A percentile compares a stretch with the other conserved stretches of the same genome.
Conservation (phyloP, 2,797 vertebrate species). For the Arrhamphus sclerolepis region DNA sequence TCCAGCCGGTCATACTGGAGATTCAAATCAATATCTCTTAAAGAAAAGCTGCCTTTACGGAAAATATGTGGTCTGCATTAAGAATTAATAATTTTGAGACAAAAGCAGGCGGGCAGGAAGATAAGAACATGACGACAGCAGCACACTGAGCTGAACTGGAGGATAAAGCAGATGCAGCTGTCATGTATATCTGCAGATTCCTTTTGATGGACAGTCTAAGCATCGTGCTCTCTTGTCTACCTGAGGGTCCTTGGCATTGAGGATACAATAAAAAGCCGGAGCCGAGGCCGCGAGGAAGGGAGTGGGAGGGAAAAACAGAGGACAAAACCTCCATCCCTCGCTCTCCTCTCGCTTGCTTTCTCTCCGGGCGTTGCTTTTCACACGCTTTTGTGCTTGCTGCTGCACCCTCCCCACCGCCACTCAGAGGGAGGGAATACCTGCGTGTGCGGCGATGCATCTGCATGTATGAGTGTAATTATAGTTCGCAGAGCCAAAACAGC, state of each 20-base stretch:
- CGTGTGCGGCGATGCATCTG: constrained; percentile 49
- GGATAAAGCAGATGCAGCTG: constrained; percentile 34
- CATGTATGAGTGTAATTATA: constrained; percentile 58
- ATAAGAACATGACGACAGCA: constrained; percentile 2
- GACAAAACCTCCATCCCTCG: constrained; percentile 61
- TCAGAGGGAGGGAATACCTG: constrained; percentile 30
- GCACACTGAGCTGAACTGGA: constrained; percentile 6
- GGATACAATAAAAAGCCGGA: constrained; percentile 48
- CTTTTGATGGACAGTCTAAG: constrained; percentile 35
- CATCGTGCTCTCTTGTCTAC: constrained; percentile 33
- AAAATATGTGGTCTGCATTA: too few species aligned
- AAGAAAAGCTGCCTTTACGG: background rate
- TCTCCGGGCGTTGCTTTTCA: constrained; percentile 60
- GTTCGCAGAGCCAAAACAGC: constrained; percentile 34
- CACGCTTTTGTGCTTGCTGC: constrained; percentile 62
- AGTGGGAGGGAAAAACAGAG: constrained; percentile 35
- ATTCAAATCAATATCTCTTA: constrained; percentile 29
- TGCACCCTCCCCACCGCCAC: constrained; percentile 37
- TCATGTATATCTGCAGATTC: constrained; percentile 38
- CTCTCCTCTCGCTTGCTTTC: constrained; percentile 52
- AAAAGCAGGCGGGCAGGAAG: constrained; percentile 11
- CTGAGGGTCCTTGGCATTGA: constrained; percentile 50
- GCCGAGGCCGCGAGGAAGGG: constrained; percentile 42
- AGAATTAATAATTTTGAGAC: constrained; percentile 7
- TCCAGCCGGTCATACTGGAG: constrained; percentile 2